Conservation (phyloP, 2,797 vertebrate genomes). For the Rhinoraja longicauda region DNA sequence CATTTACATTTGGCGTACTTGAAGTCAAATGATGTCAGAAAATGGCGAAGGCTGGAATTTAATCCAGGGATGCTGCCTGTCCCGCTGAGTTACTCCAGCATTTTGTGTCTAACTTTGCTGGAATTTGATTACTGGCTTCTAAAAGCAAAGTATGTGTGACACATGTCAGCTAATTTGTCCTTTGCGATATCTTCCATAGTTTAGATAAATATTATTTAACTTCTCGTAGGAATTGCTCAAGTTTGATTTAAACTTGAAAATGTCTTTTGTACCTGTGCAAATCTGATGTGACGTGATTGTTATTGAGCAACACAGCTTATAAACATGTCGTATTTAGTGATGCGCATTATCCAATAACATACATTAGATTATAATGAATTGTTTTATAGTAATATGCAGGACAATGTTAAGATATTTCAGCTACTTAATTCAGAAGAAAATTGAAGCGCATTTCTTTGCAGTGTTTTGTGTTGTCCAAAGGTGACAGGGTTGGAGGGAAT, state of each 20-base stretch:
- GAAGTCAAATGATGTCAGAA: slow-evolving; percentile 21
- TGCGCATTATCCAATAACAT: too few relatives aligned
- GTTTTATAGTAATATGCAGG: too few relatives aligned
- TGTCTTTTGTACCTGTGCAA: not conserved
- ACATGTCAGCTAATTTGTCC: not conserved
- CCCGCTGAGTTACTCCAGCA: too few relatives aligned
- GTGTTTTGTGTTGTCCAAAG: not conserved
- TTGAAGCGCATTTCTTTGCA: not conserved
- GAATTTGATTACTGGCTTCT: not conserved
- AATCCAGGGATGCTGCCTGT: too few relatives aligned
- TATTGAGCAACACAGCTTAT: too few relatives aligned
- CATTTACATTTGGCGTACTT: not conserved
- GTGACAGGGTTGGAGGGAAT: too few relatives aligned
- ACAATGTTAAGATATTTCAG: not conserved
- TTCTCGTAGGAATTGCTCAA: not conserved
- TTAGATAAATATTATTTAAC: not conserved
- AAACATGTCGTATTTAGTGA: too few relatives aligned
- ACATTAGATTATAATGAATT: too few relatives aligned
- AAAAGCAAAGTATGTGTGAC: not conserved
- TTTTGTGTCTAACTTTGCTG: not conserved
- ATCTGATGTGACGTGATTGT: not conserved
- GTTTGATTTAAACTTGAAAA: not conserved
- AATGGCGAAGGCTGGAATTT: not conserved
- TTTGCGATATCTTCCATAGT: not conserved
- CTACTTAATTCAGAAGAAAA: not conserved